Evolutionary conservation across 1,140 invertebrate species (phyloP).

Genomic region (Diploscapter pachys): DNA sequence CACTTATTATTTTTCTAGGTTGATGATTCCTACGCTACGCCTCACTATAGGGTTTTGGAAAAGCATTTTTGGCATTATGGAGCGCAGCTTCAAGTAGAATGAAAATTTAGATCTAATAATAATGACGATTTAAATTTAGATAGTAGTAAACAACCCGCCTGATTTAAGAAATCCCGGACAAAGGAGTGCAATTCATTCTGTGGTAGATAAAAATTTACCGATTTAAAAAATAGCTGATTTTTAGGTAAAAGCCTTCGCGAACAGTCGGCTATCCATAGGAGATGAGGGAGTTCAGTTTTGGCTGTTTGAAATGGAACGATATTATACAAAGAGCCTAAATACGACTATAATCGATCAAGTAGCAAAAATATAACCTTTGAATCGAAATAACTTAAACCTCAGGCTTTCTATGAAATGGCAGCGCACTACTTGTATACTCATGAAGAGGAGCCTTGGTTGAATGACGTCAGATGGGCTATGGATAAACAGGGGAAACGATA

Average conservation of each 20-base stretch:
- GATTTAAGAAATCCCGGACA: constrained; percentile 78
- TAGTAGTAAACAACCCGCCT: constrained; percentile 77
- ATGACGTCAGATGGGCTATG: constrained; percentile 54
- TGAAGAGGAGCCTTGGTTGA: constrained; percentile 47
- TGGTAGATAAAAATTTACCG: constrained; percentile 65
- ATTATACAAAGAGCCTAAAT: constrained; percentile 73
- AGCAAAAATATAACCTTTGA: constrained; percentile 41
- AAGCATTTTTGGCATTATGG: constrained; percentile 59
- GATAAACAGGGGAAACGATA: constrained; percentile 32
- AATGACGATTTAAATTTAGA: constrained; percentile 64
- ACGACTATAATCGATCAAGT: constrained; percentile 68
- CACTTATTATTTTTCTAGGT: not conserved
- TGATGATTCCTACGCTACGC: constrained; percentile 57
- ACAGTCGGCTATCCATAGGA: constrained; percentile 72
- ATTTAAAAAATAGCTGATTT: not conserved
- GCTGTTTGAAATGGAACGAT: constrained; percentile 78
- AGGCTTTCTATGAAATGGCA: constrained; percentile 47
- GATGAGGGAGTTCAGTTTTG: constrained; percentile 83
- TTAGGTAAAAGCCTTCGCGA: constrained; percentile 68
- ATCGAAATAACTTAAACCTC: not conserved
- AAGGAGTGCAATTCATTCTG: constrained; percentile 74
- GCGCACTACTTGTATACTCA: constrained; percentile 52
- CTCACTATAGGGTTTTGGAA: constrained; percentile 54
- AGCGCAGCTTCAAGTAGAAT: constrained; percentile 44
- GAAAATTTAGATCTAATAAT: not conserved